Conservation (phyloP, 2,797 vertebrate species). For the Spinus pinus region DNA sequence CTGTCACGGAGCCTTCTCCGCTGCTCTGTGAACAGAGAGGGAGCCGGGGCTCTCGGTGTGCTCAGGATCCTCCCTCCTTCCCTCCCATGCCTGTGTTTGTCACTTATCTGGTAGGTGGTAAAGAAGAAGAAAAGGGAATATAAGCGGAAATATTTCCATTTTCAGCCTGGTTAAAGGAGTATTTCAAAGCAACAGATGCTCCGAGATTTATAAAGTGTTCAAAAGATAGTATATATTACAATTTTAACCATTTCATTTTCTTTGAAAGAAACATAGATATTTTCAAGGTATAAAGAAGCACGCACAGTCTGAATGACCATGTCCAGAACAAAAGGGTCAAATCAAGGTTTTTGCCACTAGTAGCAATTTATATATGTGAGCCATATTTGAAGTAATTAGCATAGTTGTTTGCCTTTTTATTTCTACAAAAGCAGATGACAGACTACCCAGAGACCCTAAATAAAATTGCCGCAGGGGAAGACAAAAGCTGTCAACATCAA, state of each 20-base stretch:
- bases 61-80: not conserved
- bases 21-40: not conserved
- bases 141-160: not conserved
- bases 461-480: conserved; percentile 54
- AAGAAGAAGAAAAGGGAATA: not conserved
- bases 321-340: conserved; percentile 22
- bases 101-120: not conserved
- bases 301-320: not conserved
- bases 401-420: conserved; percentile 38
- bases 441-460: conserved; percentile 43
- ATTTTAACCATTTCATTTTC: not conserved
- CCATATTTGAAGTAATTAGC: conserved; percentile 37
- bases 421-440: conserved; percentile 54
- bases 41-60: accelerated
- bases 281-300: not conserved
- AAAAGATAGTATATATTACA: not conserved
- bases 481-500: conserved; percentile 65
- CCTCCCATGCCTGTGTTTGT: not conserved
- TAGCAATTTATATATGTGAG: not conserved
- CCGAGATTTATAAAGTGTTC: not conserved
- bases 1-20: not conserved
- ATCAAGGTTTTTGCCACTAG: not conserved
- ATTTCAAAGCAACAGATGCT: not conserved
- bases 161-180: not conserved
- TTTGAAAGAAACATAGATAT: not conserved